These are phyloP conservation scores for Heliconius sara DNA, from an alignment of 2,888 invertebrate genomes.

Conservation along the genomic window DNA sequence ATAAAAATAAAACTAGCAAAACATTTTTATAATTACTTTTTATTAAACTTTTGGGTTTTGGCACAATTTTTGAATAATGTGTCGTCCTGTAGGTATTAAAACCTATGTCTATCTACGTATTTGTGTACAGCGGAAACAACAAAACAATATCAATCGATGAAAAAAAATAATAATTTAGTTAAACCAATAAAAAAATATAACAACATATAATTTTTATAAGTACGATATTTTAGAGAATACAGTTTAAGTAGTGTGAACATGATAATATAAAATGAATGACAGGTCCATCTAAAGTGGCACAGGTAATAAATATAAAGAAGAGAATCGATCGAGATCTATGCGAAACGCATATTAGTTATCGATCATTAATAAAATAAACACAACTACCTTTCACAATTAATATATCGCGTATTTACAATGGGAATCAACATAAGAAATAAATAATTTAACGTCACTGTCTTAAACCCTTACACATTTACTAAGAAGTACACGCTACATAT, in stretches of 20 bases:
- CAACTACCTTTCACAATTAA: conserved; percentile 75
- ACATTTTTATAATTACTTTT: conserved; percentile 73
- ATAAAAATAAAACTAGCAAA: conserved; percentile 60
- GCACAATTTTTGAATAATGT: conserved; percentile 83
- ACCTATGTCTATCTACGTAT: conserved; percentile 78
- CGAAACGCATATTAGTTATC: conserved; percentile 61
- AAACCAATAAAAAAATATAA: conserved; percentile 53
- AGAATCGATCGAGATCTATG: conserved; percentile 71
- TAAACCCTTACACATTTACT: conserved; percentile 77
- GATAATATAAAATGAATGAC: conserved; percentile 23
- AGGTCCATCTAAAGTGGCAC: conserved; percentile 44
- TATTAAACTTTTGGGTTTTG: conserved; percentile 84
- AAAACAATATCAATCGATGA: conserved; percentile 55
- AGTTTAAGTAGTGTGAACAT: conserved; percentile 14
- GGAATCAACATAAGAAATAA: conserved; percentile 82
- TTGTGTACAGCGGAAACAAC: conserved; percentile 55
- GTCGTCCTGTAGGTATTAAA: conserved; percentile 81
- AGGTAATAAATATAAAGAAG: conserved; percentile 51
- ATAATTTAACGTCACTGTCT: conserved; percentile 80
- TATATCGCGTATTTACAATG: conserved; percentile 79
- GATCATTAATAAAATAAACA: conserved; percentile 76
- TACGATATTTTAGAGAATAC: conserved; percentile 45
- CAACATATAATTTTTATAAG: conserved; percentile 57
- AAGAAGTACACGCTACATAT: conserved; percentile 73
- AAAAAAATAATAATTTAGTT: conserved; percentile 48